Evolutionary conservation across 2,113 vertebrate genomes (phyloP).

Genomic region (Hymenochirus boettgeri): DNA sequence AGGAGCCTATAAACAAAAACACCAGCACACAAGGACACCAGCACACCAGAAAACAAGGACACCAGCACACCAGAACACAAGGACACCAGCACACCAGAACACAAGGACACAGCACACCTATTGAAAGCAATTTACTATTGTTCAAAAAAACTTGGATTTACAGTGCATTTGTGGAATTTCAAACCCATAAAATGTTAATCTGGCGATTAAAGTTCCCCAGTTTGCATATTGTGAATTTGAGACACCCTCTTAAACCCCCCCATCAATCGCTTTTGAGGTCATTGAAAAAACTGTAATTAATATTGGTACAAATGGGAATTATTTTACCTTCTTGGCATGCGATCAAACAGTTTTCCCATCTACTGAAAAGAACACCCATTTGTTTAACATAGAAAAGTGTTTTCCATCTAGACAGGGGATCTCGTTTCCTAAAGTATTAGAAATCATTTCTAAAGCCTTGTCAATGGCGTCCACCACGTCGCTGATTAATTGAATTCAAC

Average conservation of each 20-base stretch:
- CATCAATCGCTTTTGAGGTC: conserved; percentile 14
- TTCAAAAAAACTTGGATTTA: too few relatives aligned
- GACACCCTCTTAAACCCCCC: neutral
- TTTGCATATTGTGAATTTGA: neutral
- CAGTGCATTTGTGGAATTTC: too few relatives aligned
- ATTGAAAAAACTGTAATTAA: conserved; percentile 28
- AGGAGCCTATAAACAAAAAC: too few relatives aligned
- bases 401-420: conserved; percentile 14
- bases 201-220: neutral
- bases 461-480: conserved; percentile 6
- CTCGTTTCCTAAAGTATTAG: conserved; percentile 27
- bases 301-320: conserved; percentile 23
- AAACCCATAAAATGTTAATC: neutral
- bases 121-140: too few relatives aligned
- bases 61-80: too few relatives aligned
- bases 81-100: too few relatives aligned
- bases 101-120: too few relatives aligned
- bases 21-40: too few relatives aligned
- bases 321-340: conserved; percentile 32
- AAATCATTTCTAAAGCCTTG: conserved; percentile 19
- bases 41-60: too few relatives aligned
- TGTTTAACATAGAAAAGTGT: conserved; percentile 21
- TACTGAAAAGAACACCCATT: conserved; percentile 22
- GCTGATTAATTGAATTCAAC: neutral
- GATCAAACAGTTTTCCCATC: conserved; percentile 22